Evolutionary conservation across 2,797 vertebrate genomes (phyloP), one percentile per base, ranked within the genome.

Genomic region (Sebastiscus albofasciatus): DNA sequence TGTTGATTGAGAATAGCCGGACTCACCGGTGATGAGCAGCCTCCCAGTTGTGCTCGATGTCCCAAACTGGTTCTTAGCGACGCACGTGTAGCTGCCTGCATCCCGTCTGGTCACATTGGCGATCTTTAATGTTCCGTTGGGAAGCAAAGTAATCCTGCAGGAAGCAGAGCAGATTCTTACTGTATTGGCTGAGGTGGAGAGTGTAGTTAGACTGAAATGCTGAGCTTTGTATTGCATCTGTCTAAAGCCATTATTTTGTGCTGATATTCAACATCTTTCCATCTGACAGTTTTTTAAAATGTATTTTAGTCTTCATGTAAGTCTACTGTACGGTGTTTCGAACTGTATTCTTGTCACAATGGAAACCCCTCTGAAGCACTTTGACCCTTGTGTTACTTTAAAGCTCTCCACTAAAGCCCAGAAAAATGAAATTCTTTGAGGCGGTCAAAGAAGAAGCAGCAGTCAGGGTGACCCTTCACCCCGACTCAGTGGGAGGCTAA

Each of bases 31-130:
- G 61, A 99, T 95, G 3, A 98, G 65, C 82, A 99, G 83, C 83
- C 52, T 96, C 69, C 97, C 97, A 9, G 97, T 96, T 33, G 96
- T 96, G 85, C 92, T 99, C 8, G 97, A 97, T 8, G 93, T 93
- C 78, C 98, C 98, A 94, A 99, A 99, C 92, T 97, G 96, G 92
- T 99, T 99, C 90, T 96, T 96, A 12, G 98, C 98, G 34, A 97
- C 79, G 84, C 98, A 99, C 0, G 94, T 98, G 87, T 99, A 99
- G 84, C 87, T 96, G 71, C 96, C 97, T 61, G 96, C 94, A 42
- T 99, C 98, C 49, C 59, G 92, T 87, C 96, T 98, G 66, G 96
- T 98, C 67, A 98, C 95, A 1, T 98, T 99, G 84, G 94, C 75
- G 64, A 99, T 96, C 91, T 91, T 96, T 10, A 99, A 92, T 1